Percentiles rank a stretch among this genome's conserved stretches.
phyloP scores from a whole-genome alignment of 2,888 invertebrate genomes.

The Tupiocoris notatus region DNA sequence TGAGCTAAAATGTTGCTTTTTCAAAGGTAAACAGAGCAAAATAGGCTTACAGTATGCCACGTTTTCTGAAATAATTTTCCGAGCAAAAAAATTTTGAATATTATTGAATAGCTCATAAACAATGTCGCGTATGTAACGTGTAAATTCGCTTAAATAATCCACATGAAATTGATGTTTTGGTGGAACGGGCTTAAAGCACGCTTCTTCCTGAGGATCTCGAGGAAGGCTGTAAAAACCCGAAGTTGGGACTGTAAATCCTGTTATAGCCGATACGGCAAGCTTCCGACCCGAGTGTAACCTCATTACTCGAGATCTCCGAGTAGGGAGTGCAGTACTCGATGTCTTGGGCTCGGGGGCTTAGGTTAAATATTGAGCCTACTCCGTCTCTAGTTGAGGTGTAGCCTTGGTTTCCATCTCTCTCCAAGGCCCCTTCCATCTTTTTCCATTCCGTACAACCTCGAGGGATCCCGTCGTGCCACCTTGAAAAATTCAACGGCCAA shows the following conservation, averaged over 20 bases:
- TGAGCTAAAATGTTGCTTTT: too few species aligned
- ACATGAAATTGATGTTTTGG: too few species aligned
- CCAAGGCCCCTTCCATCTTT: background rate
- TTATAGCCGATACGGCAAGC: slow-evolving; percentile 20
- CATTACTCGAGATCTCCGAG: slow-evolving; percentile 15
- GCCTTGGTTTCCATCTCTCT: background rate
- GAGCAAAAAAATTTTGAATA: too few species aligned
- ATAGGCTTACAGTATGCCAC: too few species aligned
- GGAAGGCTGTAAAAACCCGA: background rate
- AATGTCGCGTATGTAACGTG: too few species aligned
- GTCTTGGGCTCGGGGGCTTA: background rate
- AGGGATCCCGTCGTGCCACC: too few species aligned
- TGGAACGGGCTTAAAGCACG: too few species aligned
- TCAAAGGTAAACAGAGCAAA: too few species aligned
- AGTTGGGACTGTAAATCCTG: slow-evolving; percentile 16
- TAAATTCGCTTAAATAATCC: too few species aligned
- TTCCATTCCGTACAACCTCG: slow-evolving; percentile 1
- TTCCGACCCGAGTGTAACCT: slow-evolving; percentile 12
- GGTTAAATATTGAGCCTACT: slow-evolving; percentile 26
- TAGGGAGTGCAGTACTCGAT: slow-evolving; percentile 2
- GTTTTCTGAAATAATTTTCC: too few species aligned
- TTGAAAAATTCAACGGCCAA: slow-evolving; percentile 27
- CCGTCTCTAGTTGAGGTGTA: background rate
- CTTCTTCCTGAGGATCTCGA: too few species aligned
- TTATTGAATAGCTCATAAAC: too few species aligned